phyloP scores from a whole-genome alignment of 2,888 invertebrate genomes.

The Acleris literana region DNA sequence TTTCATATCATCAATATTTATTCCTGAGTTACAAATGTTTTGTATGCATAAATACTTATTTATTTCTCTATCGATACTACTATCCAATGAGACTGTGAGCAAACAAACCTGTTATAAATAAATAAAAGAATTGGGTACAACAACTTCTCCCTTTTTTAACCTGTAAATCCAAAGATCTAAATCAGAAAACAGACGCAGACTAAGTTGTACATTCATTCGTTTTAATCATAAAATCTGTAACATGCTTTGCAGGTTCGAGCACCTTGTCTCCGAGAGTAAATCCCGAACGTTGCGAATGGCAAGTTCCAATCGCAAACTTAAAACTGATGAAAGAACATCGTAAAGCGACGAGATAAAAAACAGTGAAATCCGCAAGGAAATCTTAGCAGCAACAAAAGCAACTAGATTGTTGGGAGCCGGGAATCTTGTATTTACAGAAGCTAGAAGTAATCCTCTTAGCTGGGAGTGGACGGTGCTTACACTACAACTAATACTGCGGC shows the following conservation, averaged over 20 bases:
- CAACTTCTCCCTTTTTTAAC: neutral
- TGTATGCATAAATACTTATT: too few species aligned
- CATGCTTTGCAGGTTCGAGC: conserved; percentile 16
- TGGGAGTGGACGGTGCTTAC: conserved; percentile 47
- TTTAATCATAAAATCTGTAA: conserved; percentile 10
- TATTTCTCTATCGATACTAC: too few species aligned
- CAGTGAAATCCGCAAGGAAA: conserved; percentile 57
- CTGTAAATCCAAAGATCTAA: neutral
- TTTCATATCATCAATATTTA: too few species aligned
- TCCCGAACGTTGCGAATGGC: conserved; percentile 18
- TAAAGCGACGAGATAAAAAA: conserved; percentile 40
- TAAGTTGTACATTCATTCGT: conserved; percentile 17
- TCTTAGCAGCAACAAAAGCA: conserved; percentile 61
- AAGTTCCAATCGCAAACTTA: conserved; percentile 35
- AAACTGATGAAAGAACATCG: conserved; percentile 38
- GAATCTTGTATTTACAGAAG: conserved; percentile 49
- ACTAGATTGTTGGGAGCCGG: conserved; percentile 51
- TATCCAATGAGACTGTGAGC: too few species aligned
- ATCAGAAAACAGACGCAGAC: neutral
- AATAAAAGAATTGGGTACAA: too few species aligned
- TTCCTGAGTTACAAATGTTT: too few species aligned
- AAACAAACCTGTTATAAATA: too few species aligned
- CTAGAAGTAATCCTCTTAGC: conserved; percentile 63
- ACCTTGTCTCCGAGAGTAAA: conserved; percentile 18
- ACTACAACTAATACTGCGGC: conserved; percentile 48